Conservation (phyloP, 1,140 invertebrate species). For the Tetramorium parvispinum region DNA sequence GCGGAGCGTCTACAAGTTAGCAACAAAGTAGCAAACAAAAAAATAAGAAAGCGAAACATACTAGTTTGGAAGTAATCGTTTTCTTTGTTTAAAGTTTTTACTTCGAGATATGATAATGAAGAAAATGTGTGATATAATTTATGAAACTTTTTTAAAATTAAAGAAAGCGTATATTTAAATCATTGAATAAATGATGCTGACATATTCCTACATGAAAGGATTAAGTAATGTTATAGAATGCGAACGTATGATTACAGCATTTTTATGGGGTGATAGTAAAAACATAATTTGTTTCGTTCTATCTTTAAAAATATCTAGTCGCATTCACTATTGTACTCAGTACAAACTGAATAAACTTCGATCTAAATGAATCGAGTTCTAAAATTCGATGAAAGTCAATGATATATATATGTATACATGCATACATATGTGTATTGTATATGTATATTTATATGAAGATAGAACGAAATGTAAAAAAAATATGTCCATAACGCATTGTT, state of each 20-base stretch:
- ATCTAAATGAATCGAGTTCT: background rate
- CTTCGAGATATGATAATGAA: background rate
- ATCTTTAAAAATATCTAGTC: slow-evolving; percentile 1
- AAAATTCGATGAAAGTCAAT: slow-evolving; percentile 6
- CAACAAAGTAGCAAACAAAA: background rate
- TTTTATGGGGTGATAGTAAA: background rate
- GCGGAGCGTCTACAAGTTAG: background rate
- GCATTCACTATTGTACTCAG: background rate
- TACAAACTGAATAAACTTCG: background rate
- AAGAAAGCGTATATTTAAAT: background rate
- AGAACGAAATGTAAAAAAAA: background rate
- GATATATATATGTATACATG: background rate
- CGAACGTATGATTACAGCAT: background rate
- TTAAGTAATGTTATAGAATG: slow-evolving; percentile 4
- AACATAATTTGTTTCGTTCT: background rate
- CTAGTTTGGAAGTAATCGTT: background rate
- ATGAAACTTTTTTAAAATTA: slow-evolving; percentile 1
- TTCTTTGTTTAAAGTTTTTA: background rate
- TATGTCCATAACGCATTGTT: background rate
- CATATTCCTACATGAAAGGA: background rate
- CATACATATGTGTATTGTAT: background rate
- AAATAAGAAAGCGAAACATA: slow-evolving; percentile 15
- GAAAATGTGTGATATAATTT: background rate
- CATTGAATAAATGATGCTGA: background rate
- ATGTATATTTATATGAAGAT: background rate